Evolutionary conservation across 2,797 vertebrate species (phyloP).

Genomic region (Acestrorhynchus altus): DNA sequence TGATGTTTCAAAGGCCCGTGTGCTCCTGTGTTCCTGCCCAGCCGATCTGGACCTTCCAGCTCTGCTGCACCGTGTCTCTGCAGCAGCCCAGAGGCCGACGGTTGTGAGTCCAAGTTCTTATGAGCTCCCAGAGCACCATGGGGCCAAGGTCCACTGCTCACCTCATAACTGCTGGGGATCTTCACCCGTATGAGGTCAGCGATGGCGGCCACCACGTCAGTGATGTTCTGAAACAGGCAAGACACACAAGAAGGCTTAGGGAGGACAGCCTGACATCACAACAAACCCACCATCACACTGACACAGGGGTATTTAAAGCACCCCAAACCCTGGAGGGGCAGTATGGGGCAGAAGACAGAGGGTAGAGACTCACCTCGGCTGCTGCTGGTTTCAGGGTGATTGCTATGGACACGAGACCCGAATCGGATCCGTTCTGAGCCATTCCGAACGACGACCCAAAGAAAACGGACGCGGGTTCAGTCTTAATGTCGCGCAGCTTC

Average conservation of each 20-base stretch:
- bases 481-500: conserved; percentile 90
- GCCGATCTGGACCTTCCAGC: conserved; percentile 75
- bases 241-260: background rate
- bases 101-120: conserved; percentile 81
- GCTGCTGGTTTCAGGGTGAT: conserved; percentile 96
- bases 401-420: conserved; percentile 95
- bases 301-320: no score
- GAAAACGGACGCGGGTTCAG: conserved; percentile 84
- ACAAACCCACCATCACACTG: no score
- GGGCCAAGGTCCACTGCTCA: conserved; percentile 88
- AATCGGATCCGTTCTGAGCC: conserved; percentile 85
- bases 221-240: conserved; percentile 89
- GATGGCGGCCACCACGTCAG: conserved; percentile 92
- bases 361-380: conserved; percentile 85
- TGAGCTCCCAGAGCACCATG: conserved; percentile 67
- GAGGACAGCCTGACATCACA: no score
- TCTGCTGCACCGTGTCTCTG: conserved; percentile 70
- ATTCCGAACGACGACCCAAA: conserved; percentile 87
- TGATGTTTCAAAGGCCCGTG: conserved; percentile 83
- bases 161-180: conserved; percentile 97
- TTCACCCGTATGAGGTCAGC: conserved; percentile 94
- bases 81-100: conserved; percentile 77
- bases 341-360: background rate
- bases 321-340: no score
- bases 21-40: conserved; percentile 73